Base-by-base conservation (phyloP, 2,888 invertebrate species). In the Gandaritis pyraliata region DNA sequence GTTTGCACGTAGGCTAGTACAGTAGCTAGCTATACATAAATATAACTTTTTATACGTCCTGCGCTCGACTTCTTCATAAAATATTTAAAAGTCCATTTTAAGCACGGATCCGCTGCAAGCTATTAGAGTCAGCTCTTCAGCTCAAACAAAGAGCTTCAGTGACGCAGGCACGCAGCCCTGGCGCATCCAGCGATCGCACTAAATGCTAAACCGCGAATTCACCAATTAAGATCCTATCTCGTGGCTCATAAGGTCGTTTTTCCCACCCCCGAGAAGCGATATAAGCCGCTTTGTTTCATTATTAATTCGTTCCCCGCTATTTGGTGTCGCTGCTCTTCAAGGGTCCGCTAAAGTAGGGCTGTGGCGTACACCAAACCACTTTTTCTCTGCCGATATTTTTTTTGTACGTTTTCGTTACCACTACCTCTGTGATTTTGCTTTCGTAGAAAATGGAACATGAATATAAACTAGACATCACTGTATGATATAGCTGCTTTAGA, bases 71-170 rank as follows among this genome's bases (percentile, higher is more conserved):
- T 83, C 83, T 81, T 85, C 85, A 84, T 89, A 86, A 86, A 90
- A 90, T 88, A 89, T 90, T 90, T 86, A 89, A 88, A 87, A 88
- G 86, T 87, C 80, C 86, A 90, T 88, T 90, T 90, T 86, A 88
- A 88, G 85, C 88, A 77, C 77, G 80, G 86, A 89, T 88, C 83
- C 85, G 87, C 86, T 88, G 89, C 87, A 87, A 88, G 90, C 90
- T 91, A 90, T 91, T 92, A 90, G 86, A 90, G 87, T 86, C 89
- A 88, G 86, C 90, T 86, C 89, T 90, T 89, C 87, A 90, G 82
- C 79, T 85, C 86, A 88, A 91, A 90, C 90, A 90, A 90, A 90
- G 89, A 86, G 88, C 84, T 82, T 80, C 85, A 86, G 85, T 83
- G 86, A 86, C 84, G 85, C 80, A 80, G 82, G 80, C 84, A 80